Percentiles rank a stretch among this genome's conserved stretches.
These are phyloP conservation scores for Trachelus troglodyta DNA, from an alignment of 2,888 invertebrate species.

Conservation along the genomic window DNA sequence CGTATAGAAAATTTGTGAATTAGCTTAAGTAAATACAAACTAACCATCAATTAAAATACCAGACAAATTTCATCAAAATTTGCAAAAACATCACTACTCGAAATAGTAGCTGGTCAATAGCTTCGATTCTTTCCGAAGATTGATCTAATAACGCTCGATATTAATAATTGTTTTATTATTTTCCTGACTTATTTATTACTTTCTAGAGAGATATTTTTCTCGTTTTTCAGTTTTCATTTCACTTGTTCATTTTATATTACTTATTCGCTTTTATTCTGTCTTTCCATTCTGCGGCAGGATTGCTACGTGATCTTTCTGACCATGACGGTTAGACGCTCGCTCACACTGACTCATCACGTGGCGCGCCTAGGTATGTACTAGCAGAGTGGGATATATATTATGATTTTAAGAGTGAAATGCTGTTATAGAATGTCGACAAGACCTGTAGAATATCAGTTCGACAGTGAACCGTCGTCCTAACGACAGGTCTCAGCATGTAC, in stretches of 20 bases:
- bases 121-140: neutral
- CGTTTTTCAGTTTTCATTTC: neutral
- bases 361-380: neutral
- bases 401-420: slow-evolving; percentile 24
- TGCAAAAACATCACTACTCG: neutral
- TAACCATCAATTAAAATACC: neutral
- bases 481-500: neutral
- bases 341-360: neutral
- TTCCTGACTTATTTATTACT: neutral
- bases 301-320: neutral
- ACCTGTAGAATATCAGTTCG: neutral
- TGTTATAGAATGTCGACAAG: slow-evolving; percentile 30
- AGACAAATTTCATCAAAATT: neutral
- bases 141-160: neutral
- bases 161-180: neutral
- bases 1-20: neutral
- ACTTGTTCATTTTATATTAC: neutral
- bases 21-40: neutral
- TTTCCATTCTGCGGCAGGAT: neutral
- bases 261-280: neutral
- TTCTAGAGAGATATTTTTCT: neutral
- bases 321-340: neutral
- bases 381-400: neutral
- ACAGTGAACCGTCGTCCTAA: neutral
- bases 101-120: neutral